These are phyloP conservation scores for Chloroclystis v-ata DNA, from an alignment of 2,888 invertebrate genomes.

Conservation along the genomic window DNA sequence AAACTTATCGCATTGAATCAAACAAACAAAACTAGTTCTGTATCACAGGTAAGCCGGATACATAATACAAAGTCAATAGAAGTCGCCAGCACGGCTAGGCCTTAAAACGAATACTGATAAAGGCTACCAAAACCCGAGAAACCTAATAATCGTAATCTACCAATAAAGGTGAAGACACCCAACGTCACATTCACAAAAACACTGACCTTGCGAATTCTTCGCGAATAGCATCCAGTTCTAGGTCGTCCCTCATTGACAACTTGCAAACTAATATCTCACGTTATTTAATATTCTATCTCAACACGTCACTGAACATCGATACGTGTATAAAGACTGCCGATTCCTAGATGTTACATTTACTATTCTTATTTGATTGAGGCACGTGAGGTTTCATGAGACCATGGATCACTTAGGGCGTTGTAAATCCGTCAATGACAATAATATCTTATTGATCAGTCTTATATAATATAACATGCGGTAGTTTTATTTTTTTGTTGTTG, in stretches of 20 bases:
- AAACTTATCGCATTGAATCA: no score
- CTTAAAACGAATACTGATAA: no score
- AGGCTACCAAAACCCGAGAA: no score
- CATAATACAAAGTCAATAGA: no score
- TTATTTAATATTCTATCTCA: not conserved
- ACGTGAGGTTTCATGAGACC: conserved; percentile 10
- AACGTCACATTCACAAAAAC: not conserved
- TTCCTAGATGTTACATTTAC: not conserved
- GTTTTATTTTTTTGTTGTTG: no score
- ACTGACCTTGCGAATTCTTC: conserved; percentile 14
- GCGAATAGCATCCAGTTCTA: conserved; percentile 8
- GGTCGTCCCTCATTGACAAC: conserved; percentile 8
- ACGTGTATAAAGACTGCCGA: not conserved
- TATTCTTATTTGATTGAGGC: conserved; percentile 8
- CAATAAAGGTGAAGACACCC: no score
- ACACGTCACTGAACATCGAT: conserved; percentile 1
- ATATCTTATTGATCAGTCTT: not conserved
- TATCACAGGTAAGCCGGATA: no score
- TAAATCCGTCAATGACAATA: not conserved
- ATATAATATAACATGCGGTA: no score
- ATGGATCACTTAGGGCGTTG: not conserved
- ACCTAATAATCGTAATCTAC: no score
- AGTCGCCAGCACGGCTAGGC: no score
- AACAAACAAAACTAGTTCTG: no score
- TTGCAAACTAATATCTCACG: not conserved